Evolutionary conservation across 2,113 vertebrate genomes (phyloP).

Genomic region (Larimichthys polyactis): DNA sequence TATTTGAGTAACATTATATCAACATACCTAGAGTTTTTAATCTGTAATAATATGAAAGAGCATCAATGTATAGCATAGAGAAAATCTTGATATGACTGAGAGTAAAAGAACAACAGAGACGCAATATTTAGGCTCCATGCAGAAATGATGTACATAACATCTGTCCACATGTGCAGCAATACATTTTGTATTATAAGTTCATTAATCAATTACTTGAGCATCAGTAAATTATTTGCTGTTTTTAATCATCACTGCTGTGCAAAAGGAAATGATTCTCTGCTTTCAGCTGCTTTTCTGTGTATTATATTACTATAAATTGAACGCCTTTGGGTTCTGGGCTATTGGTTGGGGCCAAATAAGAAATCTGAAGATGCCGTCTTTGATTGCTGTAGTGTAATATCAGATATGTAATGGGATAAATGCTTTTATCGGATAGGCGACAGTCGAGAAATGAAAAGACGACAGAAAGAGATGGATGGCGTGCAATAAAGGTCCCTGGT

Average conservation of each 20-base stretch:
- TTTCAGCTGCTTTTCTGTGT: not conserved
- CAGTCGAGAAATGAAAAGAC: not conserved
- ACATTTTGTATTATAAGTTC: not conserved
- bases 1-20: not conserved
- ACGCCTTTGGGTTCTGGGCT: not conserved
- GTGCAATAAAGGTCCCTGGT: not conserved
- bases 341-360: not conserved
- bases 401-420: not conserved
- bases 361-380: not conserved
- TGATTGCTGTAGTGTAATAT: not conserved
- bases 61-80: too few species aligned
- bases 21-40: not conserved
- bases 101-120: too few species aligned
- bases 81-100: too few species aligned
- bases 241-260: not conserved
- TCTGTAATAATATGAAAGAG: too few species aligned
- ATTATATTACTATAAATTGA: not conserved
- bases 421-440: not conserved
- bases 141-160: not conserved
- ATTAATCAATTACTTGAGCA: not conserved
- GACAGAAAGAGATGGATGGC: not conserved
- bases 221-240: too few species aligned
- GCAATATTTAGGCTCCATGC: not conserved
- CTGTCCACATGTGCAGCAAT: not conserved
- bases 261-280: not conserved